These are phyloP conservation scores for Tetranychus piercei DNA, from an alignment of 2,888 invertebrate genomes.

Conservation along the genomic window DNA sequence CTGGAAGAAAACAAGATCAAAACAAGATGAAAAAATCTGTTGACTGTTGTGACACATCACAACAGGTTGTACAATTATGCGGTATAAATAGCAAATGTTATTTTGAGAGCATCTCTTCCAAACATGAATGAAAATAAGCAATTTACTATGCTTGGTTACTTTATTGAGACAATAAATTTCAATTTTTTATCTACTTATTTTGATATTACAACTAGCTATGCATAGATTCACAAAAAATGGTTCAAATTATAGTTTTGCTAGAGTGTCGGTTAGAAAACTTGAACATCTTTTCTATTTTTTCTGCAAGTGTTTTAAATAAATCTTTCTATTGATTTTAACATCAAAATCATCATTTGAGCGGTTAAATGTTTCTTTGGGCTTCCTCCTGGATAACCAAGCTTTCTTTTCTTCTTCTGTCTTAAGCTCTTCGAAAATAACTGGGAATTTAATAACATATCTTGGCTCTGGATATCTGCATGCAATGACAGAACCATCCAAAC, in stretches of 20 bases:
- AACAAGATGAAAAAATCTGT: too few species aligned
- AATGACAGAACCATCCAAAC: background rate
- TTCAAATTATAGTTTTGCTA: background rate
- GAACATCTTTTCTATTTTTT: background rate
- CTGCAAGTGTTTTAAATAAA: background rate
- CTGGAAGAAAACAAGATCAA: too few species aligned
- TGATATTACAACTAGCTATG: too few species aligned
- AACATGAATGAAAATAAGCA: background rate
- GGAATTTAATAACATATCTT: background rate
- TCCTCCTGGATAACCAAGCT: conserved; percentile 3
- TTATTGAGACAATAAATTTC: too few species aligned
- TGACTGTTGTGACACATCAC: background rate
- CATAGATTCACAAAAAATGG: too few species aligned
- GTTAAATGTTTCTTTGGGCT: background rate
- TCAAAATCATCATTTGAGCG: background rate
- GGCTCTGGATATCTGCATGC: background rate
- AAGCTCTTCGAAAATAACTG: background rate
- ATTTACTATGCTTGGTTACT: too few species aligned
- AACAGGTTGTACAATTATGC: background rate
- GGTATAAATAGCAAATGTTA: background rate
- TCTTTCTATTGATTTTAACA: background rate
- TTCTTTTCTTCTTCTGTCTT: conserved; percentile 21
- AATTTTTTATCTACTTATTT: too few species aligned
- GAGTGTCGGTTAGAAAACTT: background rate
- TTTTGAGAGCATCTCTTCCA: background rate